Evolutionary conservation across 2,113 vertebrate genomes (phyloP).

Genomic region (Pedionomus torquatus): DNA sequence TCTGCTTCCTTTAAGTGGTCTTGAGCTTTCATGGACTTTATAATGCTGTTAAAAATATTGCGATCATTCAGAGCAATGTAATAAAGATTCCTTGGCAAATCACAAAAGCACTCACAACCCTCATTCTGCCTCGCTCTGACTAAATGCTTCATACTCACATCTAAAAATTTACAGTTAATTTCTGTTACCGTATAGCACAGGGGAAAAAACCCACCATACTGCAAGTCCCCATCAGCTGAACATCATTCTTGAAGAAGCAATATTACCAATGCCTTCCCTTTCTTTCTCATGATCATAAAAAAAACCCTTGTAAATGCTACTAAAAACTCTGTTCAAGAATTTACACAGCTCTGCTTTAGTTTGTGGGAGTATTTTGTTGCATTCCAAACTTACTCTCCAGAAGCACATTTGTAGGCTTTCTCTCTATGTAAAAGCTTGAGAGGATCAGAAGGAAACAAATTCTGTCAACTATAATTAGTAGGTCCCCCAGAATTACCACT

Average conservation of each 20-base stretch:
- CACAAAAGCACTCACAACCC: not conserved
- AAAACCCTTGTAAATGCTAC: not conserved
- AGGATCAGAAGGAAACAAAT: not conserved
- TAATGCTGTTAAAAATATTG: not conserved
- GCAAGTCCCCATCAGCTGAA: rapidly evolving
- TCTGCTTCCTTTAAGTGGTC: not conserved
- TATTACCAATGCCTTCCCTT: not conserved
- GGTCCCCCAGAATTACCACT: not conserved
- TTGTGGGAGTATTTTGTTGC: rapidly evolving
- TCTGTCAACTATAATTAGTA: not conserved
- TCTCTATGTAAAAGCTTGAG: not conserved
- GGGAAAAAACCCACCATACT: not conserved
- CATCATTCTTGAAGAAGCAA: rapidly evolving
- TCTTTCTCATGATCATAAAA: not conserved
- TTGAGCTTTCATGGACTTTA: not conserved
- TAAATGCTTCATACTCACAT: not conserved
- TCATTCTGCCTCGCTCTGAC: not conserved
- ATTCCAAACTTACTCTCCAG: not conserved
- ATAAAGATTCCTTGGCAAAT: not conserved
- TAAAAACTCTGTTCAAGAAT: not conserved
- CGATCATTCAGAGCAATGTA: not conserved
- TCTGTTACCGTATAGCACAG: not conserved
- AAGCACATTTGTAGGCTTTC: not conserved
- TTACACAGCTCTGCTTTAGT: not conserved
- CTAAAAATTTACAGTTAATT: not conserved